These are phyloP conservation scores for Oryzias dopingdopingensis DNA, from an alignment of 2,797 vertebrate species.

Conservation along the genomic window DNA sequence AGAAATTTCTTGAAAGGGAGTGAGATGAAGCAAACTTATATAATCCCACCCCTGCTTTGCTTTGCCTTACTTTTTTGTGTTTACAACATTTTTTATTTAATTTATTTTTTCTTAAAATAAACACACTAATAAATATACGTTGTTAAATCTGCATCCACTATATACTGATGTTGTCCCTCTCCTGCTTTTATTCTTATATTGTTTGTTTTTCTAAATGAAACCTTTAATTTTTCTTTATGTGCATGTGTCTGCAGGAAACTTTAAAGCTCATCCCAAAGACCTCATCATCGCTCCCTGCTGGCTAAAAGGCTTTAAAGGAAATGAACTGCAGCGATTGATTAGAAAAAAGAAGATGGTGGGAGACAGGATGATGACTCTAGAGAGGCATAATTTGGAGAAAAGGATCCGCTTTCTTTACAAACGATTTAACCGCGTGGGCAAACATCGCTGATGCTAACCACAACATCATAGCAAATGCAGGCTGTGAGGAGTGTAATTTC, in stretches of 20 bases:
- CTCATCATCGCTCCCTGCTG: slow-evolving; percentile 85
- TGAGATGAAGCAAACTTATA: too few relatives aligned
- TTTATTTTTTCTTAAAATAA: too few relatives aligned
- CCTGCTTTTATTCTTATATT: not conserved
- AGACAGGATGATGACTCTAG: slow-evolving; percentile 85
- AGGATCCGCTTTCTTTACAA: slow-evolving; percentile 88
- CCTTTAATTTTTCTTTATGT: not conserved
- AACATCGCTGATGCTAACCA: slow-evolving; percentile 78
- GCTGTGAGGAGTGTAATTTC: slow-evolving; percentile 12
- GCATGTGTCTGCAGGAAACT: slow-evolving; percentile 78
- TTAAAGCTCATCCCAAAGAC: slow-evolving; percentile 87
- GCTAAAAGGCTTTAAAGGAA: slow-evolving; percentile 88
- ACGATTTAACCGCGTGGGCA: slow-evolving; percentile 87
- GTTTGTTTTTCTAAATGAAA: not conserved
- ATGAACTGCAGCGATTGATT: slow-evolving; percentile 87
- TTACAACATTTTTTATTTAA: too few relatives aligned
- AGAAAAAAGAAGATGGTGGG: slow-evolving; percentile 90
- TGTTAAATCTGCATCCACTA: too few relatives aligned
- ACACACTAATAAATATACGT: too few relatives aligned
- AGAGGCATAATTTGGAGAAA: slow-evolving; percentile 86
- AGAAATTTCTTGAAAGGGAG: too few relatives aligned
- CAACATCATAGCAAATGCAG: not conserved
- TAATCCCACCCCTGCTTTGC: too few relatives aligned
- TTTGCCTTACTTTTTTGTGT: too few relatives aligned
- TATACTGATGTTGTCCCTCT: not conserved